Evolutionary conservation across 2,797 vertebrate species (phyloP).

Genomic region (Knipowitschia caucasica): DNA sequence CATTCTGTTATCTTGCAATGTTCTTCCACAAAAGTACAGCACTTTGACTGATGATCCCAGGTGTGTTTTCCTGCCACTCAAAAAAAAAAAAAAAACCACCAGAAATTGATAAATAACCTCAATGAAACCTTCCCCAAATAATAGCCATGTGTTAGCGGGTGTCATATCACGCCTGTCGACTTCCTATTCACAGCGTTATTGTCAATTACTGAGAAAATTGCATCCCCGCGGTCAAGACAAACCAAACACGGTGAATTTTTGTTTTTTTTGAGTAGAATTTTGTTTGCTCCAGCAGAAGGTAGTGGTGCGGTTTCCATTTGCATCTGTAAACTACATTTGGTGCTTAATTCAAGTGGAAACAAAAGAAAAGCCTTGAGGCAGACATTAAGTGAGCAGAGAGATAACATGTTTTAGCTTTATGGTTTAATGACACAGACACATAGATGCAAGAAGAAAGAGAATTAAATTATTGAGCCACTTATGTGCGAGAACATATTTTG

Average conservation of each 20-base stretch:
- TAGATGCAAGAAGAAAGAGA: background rate
- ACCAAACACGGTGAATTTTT: constrained; percentile 1
- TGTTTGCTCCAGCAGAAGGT: constrained; percentile 1
- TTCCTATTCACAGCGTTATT: constrained; percentile 7
- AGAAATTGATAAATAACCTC: constrained; percentile 12
- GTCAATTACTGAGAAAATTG: constrained; percentile 5
- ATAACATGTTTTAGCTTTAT: constrained; percentile 1
- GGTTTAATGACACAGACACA: background rate
- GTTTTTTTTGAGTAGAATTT: background rate
- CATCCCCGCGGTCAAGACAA: constrained; percentile 4
- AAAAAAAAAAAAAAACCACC: background rate
- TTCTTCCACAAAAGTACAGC: background rate
- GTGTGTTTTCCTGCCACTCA: constrained; percentile 3
- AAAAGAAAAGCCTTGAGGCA: constrained; percentile 9
- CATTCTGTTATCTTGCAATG: constrained; percentile 1
- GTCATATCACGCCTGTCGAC: constrained; percentile 23
- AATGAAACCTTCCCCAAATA: constrained; percentile 11
- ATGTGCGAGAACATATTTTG: background rate
- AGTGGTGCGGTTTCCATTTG: background rate
- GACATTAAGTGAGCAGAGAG: background rate
- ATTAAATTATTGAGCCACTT: background rate
- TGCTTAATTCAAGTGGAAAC: constrained; percentile 1
- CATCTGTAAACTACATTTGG: constrained; percentile 6
- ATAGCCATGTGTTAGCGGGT: constrained; percentile 2
- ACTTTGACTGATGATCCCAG: background rate